Conservation (phyloP, 1,140 invertebrate genomes). For the Asobara japonica region DNA sequence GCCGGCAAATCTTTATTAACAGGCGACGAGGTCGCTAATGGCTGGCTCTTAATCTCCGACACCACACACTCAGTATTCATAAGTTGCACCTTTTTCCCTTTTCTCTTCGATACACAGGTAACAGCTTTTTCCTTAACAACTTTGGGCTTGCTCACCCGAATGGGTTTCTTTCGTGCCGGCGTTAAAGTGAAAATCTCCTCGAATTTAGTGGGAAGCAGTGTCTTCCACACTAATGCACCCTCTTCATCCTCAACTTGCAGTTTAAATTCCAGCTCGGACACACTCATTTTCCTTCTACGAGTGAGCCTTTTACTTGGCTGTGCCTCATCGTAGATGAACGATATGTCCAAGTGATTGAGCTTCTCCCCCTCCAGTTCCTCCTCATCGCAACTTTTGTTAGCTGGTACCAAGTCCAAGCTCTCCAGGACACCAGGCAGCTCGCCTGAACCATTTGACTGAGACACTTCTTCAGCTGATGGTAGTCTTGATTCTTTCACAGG, state of each 20-base stretch:
- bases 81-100: not conserved
- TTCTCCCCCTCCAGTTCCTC: not conserved
- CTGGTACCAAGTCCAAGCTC: constrained; percentile 56
- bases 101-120: not conserved
- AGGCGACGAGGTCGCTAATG: constrained; percentile 25
- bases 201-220: constrained; percentile 42
- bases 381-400: constrained; percentile 48
- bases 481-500: constrained; percentile 35
- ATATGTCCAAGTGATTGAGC: constrained; percentile 35
- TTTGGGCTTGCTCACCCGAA: not conserved
- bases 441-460: not conserved
- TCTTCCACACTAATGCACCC: constrained; percentile 37
- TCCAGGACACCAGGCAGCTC: constrained; percentile 48
- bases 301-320: constrained; percentile 43
- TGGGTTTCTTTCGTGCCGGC: constrained; percentile 44
- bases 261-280: constrained; percentile 45
- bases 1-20: not conserved
- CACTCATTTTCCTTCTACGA: constrained; percentile 47
- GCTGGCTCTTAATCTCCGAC: not conserved
- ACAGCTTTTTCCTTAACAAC: constrained; percentile 21
- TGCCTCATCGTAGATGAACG: constrained; percentile 54
- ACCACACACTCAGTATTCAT: not conserved
- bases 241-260: constrained; percentile 37
- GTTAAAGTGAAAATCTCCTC: constrained; percentile 53
- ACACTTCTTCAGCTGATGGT: not conserved